Percentiles rank a stretch among this genome's conserved stretches.
phyloP scores from a whole-genome alignment of 2,797 vertebrate species.

The Tenualosa thibaudeaui region DNA sequence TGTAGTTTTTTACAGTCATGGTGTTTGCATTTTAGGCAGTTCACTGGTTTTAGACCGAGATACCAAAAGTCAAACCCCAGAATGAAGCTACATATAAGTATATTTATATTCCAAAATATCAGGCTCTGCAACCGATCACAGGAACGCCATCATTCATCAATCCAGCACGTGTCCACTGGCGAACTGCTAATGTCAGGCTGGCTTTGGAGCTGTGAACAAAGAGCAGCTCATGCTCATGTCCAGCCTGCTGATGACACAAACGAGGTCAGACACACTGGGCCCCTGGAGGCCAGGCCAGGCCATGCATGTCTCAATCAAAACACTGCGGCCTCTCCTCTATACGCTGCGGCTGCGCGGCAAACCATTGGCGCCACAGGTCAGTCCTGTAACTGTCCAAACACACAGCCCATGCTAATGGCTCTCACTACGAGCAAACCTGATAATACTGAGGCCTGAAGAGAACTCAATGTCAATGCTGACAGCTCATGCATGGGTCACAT shows the following conservation, averaged over 20 bases:
- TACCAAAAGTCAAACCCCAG: neutral
- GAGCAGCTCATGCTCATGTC: neutral
- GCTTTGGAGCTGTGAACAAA: conserved; percentile 31
- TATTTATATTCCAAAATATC: conserved; percentile 17
- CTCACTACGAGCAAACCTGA: neutral
- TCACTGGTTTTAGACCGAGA: neutral
- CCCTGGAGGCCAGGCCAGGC: neutral
- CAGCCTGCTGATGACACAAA: conserved; percentile 11
- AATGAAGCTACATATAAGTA: neutral
- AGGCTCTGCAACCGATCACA: neutral
- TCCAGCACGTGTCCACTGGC: neutral
- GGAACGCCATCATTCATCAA: neutral
- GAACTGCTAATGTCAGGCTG: conserved; percentile 36
- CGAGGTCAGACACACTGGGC: conserved; percentile 18
- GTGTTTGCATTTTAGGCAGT: neutral
- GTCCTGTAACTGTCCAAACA: neutral
- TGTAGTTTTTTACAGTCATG: neutral
- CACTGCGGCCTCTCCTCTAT: neutral
- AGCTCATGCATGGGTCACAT: neutral
- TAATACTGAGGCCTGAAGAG: neutral
- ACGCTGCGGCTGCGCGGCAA: neutral
- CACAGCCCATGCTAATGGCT: neutral
- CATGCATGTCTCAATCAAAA: conserved; percentile 8
- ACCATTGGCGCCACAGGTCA: neutral
- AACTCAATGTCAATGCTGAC: neutral